phyloP scores from a whole-genome alignment of 2,113 vertebrate species.

The Erpornis zantholeuca region DNA sequence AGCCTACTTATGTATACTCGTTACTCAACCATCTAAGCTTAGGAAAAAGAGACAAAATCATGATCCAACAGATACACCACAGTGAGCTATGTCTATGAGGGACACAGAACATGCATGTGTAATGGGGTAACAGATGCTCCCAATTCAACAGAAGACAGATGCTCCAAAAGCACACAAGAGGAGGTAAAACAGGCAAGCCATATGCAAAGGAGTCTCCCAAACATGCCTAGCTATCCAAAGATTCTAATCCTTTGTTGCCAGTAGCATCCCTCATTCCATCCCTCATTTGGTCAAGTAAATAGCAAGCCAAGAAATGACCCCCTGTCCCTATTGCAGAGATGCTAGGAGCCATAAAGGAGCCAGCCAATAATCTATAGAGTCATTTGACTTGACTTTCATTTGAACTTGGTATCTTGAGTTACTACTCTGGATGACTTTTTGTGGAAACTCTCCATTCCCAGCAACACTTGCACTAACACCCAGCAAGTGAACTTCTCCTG shows the following conservation, averaged over 20 bases:
- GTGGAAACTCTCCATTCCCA: background rate
- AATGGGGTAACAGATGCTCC: background rate
- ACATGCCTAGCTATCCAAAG: background rate
- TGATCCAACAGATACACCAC: background rate
- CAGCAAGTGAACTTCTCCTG: background rate
- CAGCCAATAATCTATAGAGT: background rate
- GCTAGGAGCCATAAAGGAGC: background rate
- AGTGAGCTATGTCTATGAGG: background rate
- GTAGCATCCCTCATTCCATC: background rate
- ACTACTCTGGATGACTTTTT: background rate
- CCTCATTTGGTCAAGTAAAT: background rate
- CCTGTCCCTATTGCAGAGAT: background rate
- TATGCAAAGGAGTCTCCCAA: background rate
- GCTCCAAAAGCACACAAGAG: background rate
- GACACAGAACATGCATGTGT: background rate
- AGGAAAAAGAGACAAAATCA: background rate
- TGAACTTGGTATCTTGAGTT: background rate
- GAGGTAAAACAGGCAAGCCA: background rate
- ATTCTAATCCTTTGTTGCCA: background rate
- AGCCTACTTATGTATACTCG: background rate
- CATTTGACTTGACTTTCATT: background rate
- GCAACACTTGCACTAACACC: background rate
- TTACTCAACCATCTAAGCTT: background rate
- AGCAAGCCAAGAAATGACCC: background rate
- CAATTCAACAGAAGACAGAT: background rate